Evolutionary conservation across 2,113 vertebrate genomes (phyloP).

Genomic region (Sialia sialis): DNA sequence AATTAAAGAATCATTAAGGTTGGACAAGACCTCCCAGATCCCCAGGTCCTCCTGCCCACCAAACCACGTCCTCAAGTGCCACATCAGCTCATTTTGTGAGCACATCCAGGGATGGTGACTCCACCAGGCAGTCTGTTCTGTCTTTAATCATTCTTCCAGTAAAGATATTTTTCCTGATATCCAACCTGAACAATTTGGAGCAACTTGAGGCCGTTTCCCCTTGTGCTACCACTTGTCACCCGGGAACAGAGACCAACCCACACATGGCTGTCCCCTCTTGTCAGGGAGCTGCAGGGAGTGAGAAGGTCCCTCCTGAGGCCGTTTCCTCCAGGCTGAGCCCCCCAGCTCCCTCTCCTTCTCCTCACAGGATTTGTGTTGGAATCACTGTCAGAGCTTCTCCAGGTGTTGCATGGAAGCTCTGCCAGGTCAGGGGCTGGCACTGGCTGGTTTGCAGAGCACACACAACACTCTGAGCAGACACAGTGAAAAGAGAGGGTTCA

Average conservation of each 20-base stretch:
- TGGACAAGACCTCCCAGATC: not conserved
- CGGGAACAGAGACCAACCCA: not conserved
- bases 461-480: not conserved
- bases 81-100: rapidly evolving
- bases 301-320: too few species aligned
- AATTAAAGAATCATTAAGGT: not conserved
- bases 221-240: too few species aligned
- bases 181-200: not conserved
- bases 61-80: not conserved
- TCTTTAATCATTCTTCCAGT: not conserved
- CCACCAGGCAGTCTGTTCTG: not conserved
- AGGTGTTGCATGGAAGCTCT: not conserved
- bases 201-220: not conserved
- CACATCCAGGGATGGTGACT: not conserved
- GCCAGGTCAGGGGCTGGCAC: not conserved
- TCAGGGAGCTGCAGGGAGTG: not conserved
- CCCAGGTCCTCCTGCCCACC: not conserved
- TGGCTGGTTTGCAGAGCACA: not conserved
- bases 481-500: not conserved
- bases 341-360: not conserved
- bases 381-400: not conserved
- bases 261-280: not conserved
- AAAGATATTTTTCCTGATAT: not conserved
- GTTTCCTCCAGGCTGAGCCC: not conserved
- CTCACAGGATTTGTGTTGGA: not conserved